Base-by-base conservation (phyloP, 2,113 vertebrate genomes). In the Smithornis capensis region DNA sequence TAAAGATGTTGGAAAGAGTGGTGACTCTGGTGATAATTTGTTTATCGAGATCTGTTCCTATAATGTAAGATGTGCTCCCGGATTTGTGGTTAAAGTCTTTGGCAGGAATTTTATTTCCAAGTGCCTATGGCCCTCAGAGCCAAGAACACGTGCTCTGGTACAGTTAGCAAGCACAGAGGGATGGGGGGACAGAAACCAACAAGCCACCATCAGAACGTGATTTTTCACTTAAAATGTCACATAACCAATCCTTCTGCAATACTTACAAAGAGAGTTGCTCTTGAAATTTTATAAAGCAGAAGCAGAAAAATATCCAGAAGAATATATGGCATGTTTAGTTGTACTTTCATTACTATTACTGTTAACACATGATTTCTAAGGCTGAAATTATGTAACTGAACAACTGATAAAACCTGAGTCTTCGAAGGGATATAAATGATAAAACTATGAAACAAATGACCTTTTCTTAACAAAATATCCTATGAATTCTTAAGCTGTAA, bases 381-480 rank as follows among this genome's bases (percentile, higher is more conserved):
- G 63, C 23, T 55, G 64, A 87, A 96, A 83, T 50, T 28, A 74
- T 62, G 13, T 25, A 53, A 74, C 53, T 25, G 55, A 75, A 27
- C 50, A 86, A 81, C 22, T 29, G 35, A 29, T 65, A 53, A 74
- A 80, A 70, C 31, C 1, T 3, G 1, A 60, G 33, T 49, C 63
- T 75, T 74, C 62, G n/a, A 83, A 87, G 42, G n/a, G 3, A 65
- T 70, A 74, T 50, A 92, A 95, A 78, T 81, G 25, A 87, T 63
- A 63, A 77, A 96, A 81, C 59, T 38, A 37, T 47, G 28, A 84
- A 83, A 67, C 9, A 55, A 73, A 63, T 64, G 35, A 75, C 87
- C 47, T 94, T 96, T 92, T 78, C 71, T 55, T 94, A 78, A 80
- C 50, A 87, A 95, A 95, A 89, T 83, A 89, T 55, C 19, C 31